A percentile compares a stretch with the other conserved stretches of the same genome.
phyloP scores from a whole-genome alignment of 1,140 invertebrate genomes.

The Drosophila suzukii region DNA sequence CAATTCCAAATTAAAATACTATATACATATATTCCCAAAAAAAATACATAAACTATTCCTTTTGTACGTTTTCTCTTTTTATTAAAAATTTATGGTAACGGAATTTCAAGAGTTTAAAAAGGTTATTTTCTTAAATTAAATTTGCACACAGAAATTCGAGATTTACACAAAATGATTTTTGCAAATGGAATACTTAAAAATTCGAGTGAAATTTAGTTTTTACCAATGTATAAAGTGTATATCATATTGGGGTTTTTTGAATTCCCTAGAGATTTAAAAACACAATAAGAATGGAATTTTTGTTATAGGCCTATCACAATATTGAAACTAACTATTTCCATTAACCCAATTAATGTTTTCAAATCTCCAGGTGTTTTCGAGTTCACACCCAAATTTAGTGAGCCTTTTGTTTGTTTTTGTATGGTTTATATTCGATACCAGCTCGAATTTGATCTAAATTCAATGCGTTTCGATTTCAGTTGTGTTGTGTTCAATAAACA shows the following conservation, averaged over 20 bases:
- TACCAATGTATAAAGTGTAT: constrained; percentile 4
- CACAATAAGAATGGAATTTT: constrained; percentile 2
- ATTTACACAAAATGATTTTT: constrained; percentile 18
- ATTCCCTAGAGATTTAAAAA: constrained; percentile 11
- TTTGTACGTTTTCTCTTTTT: constrained; percentile 15
- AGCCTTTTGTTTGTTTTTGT: constrained; percentile 36
- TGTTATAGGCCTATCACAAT: constrained; percentile 24
- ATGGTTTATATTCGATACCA: constrained; percentile 78
- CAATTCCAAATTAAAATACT: not conserved
- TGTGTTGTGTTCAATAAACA: constrained; percentile 39
- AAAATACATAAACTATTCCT: not conserved
- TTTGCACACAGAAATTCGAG: constrained; percentile 30
- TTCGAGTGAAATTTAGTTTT: constrained; percentile 53
- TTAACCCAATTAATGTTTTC: not conserved
- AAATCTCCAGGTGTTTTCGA: constrained; percentile 10
- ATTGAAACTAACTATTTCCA: constrained; percentile 12
- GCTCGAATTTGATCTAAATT: constrained; percentile 82
- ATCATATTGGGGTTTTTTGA: not conserved
- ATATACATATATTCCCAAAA: not conserved
- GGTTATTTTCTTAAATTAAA: constrained; percentile 2
- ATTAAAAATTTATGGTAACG: constrained; percentile 23
- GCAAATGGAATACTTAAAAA: constrained; percentile 37
- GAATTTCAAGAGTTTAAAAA: not conserved
- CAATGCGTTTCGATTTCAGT: constrained; percentile 77
- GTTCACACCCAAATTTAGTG: constrained; percentile 3